These are phyloP conservation scores for Melitaea cinxia DNA, from an alignment of 1,140 invertebrate genomes.

Conservation along the genomic window DNA sequence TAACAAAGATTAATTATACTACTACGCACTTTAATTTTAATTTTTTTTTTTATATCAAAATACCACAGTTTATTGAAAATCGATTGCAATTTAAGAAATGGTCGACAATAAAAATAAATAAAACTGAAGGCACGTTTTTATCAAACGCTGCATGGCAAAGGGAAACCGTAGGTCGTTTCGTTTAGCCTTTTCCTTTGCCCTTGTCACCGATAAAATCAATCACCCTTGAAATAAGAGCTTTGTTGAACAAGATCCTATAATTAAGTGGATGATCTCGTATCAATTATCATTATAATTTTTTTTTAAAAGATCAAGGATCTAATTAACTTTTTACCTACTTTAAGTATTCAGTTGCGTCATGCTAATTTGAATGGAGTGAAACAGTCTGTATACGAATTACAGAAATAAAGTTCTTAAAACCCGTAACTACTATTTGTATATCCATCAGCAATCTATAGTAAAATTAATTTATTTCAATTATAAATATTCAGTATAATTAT, in stretches of 20 bases:
- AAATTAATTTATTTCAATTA: too few species aligned
- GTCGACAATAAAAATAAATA: slow-evolving; percentile 30
- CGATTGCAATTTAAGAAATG: slow-evolving; percentile 12
- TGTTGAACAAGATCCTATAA: slow-evolving; percentile 25
- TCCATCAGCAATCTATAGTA: too few species aligned
- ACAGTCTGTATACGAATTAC: too few species aligned
- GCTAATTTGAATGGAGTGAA: too few species aligned
- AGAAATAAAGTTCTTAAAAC: too few species aligned
- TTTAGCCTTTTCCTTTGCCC: slow-evolving; percentile 31
- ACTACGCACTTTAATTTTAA: too few species aligned
- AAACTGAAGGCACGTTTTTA: slow-evolving; percentile 21
- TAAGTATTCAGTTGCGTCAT: too few species aligned
- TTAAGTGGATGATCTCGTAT: slow-evolving; percentile 14
- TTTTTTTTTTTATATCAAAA: slow-evolving; percentile 3
- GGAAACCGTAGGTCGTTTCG: slow-evolving; percentile 29
- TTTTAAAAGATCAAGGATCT: neutral
- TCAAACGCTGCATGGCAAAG: slow-evolving; percentile 23
- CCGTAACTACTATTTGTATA: too few species aligned
- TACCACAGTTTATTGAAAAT: slow-evolving; percentile 15
- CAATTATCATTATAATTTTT: neutral
- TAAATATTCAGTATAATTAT: too few species aligned
- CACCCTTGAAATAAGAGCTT: slow-evolving; percentile 31
- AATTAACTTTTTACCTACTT: too few species aligned
- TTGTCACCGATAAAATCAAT: slow-evolving; percentile 42
- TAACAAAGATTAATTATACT: too few species aligned